Conservation (phyloP, 2,113 vertebrate genomes). For the Tachycineta bicolor region DNA sequence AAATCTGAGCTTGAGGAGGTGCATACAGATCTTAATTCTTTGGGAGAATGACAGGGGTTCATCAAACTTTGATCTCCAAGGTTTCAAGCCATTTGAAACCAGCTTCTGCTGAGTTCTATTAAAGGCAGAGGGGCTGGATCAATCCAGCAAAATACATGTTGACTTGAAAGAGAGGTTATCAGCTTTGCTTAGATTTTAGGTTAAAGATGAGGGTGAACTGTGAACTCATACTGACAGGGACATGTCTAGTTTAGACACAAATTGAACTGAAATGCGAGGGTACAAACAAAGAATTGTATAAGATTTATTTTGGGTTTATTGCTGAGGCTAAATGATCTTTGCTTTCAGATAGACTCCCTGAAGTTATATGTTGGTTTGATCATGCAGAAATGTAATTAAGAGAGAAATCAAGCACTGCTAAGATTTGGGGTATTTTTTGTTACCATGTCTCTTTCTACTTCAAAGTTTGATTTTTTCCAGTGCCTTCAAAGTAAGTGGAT, state of each 20-base stretch:
- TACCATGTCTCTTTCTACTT: not conserved
- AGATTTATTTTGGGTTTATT: not conserved
- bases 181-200: not conserved
- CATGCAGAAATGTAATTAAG: not conserved
- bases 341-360: not conserved
- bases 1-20: not conserved
- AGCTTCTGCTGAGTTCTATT: not conserved
- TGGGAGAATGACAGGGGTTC: not conserved
- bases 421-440: not conserved
- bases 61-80: slow-evolving; percentile 18
- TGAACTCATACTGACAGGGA: not conserved
- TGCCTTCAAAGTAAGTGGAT: not conserved
- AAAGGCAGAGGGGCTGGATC: not conserved
- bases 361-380: not conserved
- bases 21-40: not conserved
- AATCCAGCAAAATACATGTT: not conserved
- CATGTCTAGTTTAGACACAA: not conserved
- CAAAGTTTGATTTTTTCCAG: not conserved
- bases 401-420: not conserved
- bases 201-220: not conserved
- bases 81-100: slow-evolving; percentile 1
- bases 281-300: not conserved
- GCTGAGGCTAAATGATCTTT: not conserved
- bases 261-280: not conserved
- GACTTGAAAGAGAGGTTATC: slow-evolving; percentile 21